phyloP scores from a whole-genome alignment of 2,797 vertebrate genomes.

The Corythornis leucogaster region DNA sequence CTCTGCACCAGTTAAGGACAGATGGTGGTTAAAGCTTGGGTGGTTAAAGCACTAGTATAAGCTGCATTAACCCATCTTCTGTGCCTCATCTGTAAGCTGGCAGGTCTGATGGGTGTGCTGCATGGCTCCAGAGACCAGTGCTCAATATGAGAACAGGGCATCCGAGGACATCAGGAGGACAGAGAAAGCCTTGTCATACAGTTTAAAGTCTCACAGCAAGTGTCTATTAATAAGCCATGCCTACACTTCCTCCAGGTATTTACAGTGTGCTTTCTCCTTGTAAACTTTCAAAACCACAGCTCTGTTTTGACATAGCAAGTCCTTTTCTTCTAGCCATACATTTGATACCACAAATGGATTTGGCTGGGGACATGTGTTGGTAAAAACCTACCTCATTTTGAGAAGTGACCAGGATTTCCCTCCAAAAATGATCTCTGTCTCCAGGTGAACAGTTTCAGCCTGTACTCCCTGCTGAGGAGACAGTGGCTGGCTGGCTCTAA shows the following conservation, averaged over 20 bases:
- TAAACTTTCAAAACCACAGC: conserved; percentile 57
- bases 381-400: conserved; percentile 3
- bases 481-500: neutral
- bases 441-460: neutral
- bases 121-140: neutral
- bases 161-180: conserved; percentile 20
- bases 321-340: neutral
- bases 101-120: neutral
- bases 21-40: neutral
- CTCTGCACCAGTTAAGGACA: neutral
- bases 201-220: conserved; percentile 30
- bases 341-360: neutral
- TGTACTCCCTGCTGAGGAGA: neutral
- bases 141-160: neutral
- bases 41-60: neutral
- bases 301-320: neutral
- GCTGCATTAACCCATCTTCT: neutral
- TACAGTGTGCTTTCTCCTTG: conserved; percentile 35
- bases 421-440: neutral
- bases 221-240: conserved; percentile 44
- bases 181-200: conserved; percentile 36
- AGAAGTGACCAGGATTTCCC: conserved; percentile 50
- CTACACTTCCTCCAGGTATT: conserved; percentile 56
- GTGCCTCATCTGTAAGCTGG: neutral
- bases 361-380: neutral